Evolutionary conservation across 1,140 invertebrate genomes (phyloP), one percentile per base, ranked within the genome.

Genomic region (Rhagoletis pomonella): DNA sequence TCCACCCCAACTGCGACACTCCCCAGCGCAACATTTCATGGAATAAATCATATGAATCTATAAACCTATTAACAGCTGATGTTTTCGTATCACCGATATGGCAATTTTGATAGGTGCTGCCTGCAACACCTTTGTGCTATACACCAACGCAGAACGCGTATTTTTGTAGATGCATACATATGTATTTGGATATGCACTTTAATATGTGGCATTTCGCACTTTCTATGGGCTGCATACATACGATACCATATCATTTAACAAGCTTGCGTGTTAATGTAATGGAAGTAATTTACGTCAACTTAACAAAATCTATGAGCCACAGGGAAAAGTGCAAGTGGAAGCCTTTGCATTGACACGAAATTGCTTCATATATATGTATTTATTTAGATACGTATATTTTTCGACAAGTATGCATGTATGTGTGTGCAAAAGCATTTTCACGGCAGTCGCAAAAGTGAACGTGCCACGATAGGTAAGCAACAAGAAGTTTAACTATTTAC

Each of bases 241-340:
- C 50, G 55, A 19, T 58, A 60, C 58, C 29, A 87, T 59, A 50
- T 59, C 86, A 73, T 69, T 73, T 87, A 87, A 87, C 65, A 87
- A 69, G 64, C 44, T 69, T 85, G 64, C 84, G 87, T 90, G 90
- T 91, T 92, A 92, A 92, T 92, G 90, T 92, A 92, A 92, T 92
- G 91, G 91, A 90, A 89, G 89, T 91, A 91, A 92, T 92, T 92
- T 92, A 92, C 91, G 91, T 92, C 91, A 92, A 92, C 91, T 92
- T 92, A 92, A 91, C 90, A 90, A 90, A 90, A 89, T 90, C 90
- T 91, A 88, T 86, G 87, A 55, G 65, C 84, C 17, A 55, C 86
- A 44, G 58, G n/a, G 50, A 19, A 39, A 42, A 87, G 12, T 50
- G 19, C 67, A 59, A 67, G 1, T 29, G 29, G 67, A 87, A 44